Evolutionary conservation across 2,888 invertebrate species (phyloP).

Genomic region (Herminia tarsipennalis): DNA sequence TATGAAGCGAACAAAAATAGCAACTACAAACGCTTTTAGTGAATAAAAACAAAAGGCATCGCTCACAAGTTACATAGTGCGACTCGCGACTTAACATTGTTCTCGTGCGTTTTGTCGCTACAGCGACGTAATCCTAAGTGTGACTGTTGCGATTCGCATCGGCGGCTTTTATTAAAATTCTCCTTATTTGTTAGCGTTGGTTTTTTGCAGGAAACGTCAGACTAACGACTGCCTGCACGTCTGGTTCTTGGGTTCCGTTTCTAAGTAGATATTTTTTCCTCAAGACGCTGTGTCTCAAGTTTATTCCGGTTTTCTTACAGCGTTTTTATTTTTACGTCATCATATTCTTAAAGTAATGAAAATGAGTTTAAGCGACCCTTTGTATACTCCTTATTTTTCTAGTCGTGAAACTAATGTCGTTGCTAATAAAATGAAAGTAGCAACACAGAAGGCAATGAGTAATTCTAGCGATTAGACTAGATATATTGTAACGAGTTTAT

Average conservation of each 20-base stretch:
- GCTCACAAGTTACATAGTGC: slow-evolving; percentile 32
- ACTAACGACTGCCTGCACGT: slow-evolving; percentile 48
- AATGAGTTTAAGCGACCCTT: no score
- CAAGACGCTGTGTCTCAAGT: no score
- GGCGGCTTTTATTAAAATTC: slow-evolving; percentile 72
- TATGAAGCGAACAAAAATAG: slow-evolving; percentile 38
- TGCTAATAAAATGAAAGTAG: no score
- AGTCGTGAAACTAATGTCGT: no score
- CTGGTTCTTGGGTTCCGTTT: slow-evolving; percentile 33
- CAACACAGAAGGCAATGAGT: no score
- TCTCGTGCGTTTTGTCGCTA: slow-evolving; percentile 60
- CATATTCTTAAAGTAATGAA: no score
- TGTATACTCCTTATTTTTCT: no score
- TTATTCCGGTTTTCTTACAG: no score
- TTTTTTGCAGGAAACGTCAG: slow-evolving; percentile 54
- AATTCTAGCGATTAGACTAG: no score
- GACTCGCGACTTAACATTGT: slow-evolving; percentile 53
- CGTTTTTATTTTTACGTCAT: no score
- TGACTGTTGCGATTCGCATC: slow-evolving; percentile 67
- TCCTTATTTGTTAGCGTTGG: slow-evolving; percentile 55
- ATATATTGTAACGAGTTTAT: no score
- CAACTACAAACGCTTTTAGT: slow-evolving; percentile 34
- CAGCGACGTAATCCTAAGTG: slow-evolving; percentile 59
- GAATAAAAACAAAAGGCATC: slow-evolving; percentile 39
- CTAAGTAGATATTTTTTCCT: slow-evolving; percentile 17